Base-by-base conservation (phyloP, 2,888 invertebrate species). In the Norana najaformis region DNA sequence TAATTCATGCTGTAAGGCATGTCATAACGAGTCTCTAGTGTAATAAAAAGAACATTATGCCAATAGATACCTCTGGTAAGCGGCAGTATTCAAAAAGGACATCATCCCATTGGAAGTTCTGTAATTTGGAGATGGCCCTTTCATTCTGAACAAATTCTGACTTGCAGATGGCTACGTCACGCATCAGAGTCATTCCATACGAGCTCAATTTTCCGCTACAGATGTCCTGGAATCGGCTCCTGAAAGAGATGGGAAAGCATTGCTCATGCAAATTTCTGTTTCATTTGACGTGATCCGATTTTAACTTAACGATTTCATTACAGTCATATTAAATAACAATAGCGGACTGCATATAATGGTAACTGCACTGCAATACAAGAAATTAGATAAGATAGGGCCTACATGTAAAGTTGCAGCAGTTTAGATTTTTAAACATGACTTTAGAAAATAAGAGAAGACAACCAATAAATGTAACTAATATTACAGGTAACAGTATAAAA, bases 101-200 rank as follows among this genome's bases (percentile, higher is more conserved):
- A 0, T 96, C 96, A 93, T 98, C 98, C 93, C 95, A 96, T 36
- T 96, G 95, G 92, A 97, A 96, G 93, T 97, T 97, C 95, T 97
- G 97, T 13, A 97, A 94, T 95, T 97, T 97, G 93, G 97, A 96
- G 90, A 97, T 96, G 20, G 96, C 96, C 91, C 96, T 95, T 95
- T 97, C 96, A 23, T 97, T 97, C 2, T 82, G 95, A n/a, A n/a
- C 95, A 89, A 96, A 96, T 82, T 96, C 96, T 89, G 96, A 96
- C 38, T 96, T 95, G 23, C 94, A 94, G 23, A 97, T 95, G 0
- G 96, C 95, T 0, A 97, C 95, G 93, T 98, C 97, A 93, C 96
- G 96, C 95, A 97, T 96, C 1, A 97, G 94, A 0, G 95, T 96
- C 93, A 97, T 96, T 3, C 94, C 94, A 5, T 94, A 94, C 35